Base-by-base conservation (phyloP, 37 sponge, comb jelly and placozoan species). In the Eunapius fragilis region DNA sequence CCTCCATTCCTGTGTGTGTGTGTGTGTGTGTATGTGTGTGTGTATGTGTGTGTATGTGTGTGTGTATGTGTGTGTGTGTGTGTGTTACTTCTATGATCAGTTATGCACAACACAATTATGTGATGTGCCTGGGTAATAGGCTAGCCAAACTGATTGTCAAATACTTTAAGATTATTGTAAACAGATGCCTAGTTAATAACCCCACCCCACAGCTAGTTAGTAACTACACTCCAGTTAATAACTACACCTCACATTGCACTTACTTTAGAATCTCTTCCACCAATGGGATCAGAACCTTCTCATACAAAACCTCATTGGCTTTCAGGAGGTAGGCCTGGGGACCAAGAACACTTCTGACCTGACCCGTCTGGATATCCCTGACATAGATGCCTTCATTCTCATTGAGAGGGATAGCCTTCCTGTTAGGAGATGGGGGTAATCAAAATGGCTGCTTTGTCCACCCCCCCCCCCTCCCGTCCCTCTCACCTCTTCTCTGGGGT, bases 341-440 rank as follows among this genome's bases (percentile, higher is more conserved):
- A 24, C 97, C 97, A 74, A 94, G 70, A 36, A 94, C 93, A 77
- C 88, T 79, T 25, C 94, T 72, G 11, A 93, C 95, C 90, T 88
- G 69, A 4, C 98, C 98, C 70, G 87, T 89, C 71, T 87, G 87
- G 23, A 89, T 75, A 69, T 97, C 82, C 3, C 93, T 84, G 7
- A 97, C 90, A 58, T 97, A 97, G 34, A 97, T 84, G 25, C 98
- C 98, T 79, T 97, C 98, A 76, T 97, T 97, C 86, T 93, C 83
- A 80, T 93, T 92, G 75, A 97, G 81, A 2, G 96, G 94, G 23
- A 95, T 86, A 19, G 95, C 90, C 68, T 95, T 97, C 92, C 96
- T 92, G 84, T 4, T 48, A 25, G 38, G n/a, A n/a, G n/a, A n/a
- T n/a, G n/a, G n/a, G n/a, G n/a, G n/a, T n/a, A n/a, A n/a, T 17